Base-by-base conservation (phyloP, 2,888 invertebrate species). In the Anthophora plumipes region DNA sequence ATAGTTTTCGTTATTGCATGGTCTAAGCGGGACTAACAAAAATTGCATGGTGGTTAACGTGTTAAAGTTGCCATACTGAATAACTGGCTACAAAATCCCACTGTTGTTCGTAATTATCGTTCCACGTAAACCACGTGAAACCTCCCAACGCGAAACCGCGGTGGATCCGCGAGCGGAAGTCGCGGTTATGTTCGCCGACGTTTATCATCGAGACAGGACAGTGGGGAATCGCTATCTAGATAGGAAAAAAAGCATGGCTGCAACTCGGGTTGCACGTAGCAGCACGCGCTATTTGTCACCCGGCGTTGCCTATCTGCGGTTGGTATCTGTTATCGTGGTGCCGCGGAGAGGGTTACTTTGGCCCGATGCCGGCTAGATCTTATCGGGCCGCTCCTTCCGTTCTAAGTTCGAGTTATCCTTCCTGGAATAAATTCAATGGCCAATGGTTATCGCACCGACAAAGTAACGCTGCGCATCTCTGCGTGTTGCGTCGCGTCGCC, bases 201-300 rank as follows among this genome's bases (percentile, higher is more conserved):
- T 86, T 87, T 87, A 86, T 86, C 86, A 86, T 85, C 86, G 80
- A 39, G 87, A 88, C 87, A 88, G 85, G 79, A 88, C 88, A 88
- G 88, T 87, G 77, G 87, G 78, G 78, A 85, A 86, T 83, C 80
- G 82, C 77, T 80, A 82, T 84, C 85, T 83, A 70, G 82, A 83
- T 66, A 80, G 68, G 59, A 46, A 64, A 83, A 83, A 87, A 74
- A 64, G 71, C 69, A 43, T 20, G 43, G 41, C 52, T 20, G 80
- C 63, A 77, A 79, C 73, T 74, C 80, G 87, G 82, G 85, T 85
- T 80, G 83, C 73, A 76, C 76, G 82, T 81, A 84, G 77, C 78
- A 84, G 82, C 81, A 84, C 81, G 78, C 85, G 85, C 89, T 84
- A 83, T 85, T 86, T 83, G 88, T 84, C 82, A 85, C 82, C 77